Evolutionary conservation across 2,888 invertebrate genomes (phyloP), one percentile per base, ranked within the genome.

Genomic region (Sminthurides aquaticus): DNA sequence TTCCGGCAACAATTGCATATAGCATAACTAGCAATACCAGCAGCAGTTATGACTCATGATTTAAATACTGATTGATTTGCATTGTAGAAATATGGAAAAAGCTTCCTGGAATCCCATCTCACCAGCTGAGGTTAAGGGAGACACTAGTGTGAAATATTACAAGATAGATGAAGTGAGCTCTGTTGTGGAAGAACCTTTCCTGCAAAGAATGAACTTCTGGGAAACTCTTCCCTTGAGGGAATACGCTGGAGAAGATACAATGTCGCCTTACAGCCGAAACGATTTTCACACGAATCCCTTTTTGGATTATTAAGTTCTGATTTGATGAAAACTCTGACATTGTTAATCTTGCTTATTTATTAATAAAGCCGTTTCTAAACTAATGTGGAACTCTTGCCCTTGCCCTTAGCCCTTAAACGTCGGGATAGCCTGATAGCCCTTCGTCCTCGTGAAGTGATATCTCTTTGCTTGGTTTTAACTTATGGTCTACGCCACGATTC

Each of bases 161-260:
- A 61, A 68, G 48, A 43, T 74, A 1, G 71, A 73, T 54, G 62
- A 63, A 1, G 65, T 65, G 1, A 67, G 67, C 20, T 65, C 65
- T 28, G 65, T 70, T 20, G 57, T 72, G 48, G 69, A 70, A 1
- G 74, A 74, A 27, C 74, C 74, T 2, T 73, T 69, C 62, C 49
- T 65, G 1, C 62, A 57, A n/a, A 57, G 74, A 49, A 69, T 74
- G 70, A 71, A 66, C 49, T 74, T 74, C 28, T 74, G 73, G 73
- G 74, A 74, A 58, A 71, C 67, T 24, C 62, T 74, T 1, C 74
- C 74, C 1, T 57, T 74, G 1, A 69, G 71, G 52, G 74, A 74
- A 43, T 69, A 69, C 59, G 68, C 62, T 11, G 67, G 69, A 20
- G 73, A 74, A 54, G 49, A 43, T 3, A 34, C 67, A n/a, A 26